A percentile compares a stretch with the other conserved stretches of the same genome.
Conservation (phyloP, 2,113 vertebrate species). For the Cavia aperea region DNA sequence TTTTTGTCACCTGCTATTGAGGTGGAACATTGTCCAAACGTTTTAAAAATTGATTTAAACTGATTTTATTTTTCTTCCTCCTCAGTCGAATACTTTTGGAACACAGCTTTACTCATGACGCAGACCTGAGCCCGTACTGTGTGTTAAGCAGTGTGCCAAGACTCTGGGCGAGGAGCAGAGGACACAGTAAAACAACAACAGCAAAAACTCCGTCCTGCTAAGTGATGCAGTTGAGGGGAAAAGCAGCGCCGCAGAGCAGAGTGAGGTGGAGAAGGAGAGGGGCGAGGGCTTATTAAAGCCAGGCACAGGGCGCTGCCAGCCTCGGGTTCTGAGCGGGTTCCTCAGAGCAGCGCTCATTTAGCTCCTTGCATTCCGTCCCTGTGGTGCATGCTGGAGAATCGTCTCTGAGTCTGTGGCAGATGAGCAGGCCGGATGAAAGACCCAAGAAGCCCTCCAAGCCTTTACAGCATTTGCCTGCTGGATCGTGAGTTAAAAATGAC, state of each 20-base stretch:
- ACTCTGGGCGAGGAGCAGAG: neutral
- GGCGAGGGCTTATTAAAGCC: neutral
- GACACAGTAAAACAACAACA: neutral
- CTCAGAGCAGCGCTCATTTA: neutral
- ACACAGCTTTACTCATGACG: neutral
- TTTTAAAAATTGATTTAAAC: neutral
- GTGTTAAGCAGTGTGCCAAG: neutral
- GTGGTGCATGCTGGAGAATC: neutral
- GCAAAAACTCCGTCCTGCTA: neutral
- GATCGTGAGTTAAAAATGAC: neutral
- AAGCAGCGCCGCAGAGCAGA: neutral
- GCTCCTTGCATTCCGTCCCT: neutral
- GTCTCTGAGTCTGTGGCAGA: neutral
- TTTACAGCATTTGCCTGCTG: neutral
- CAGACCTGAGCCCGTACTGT: neutral
- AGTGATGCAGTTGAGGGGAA: neutral
- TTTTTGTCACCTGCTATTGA: neutral
- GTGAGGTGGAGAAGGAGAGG: neutral
- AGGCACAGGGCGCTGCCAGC: too few relatives aligned
- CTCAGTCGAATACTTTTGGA: neutral
- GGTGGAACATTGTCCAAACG: neutral
- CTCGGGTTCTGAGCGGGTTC: neutral
- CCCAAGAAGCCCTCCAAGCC: neutral
- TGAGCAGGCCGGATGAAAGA: neutral
- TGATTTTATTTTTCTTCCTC: neutral